Percentiles rank a stretch among this genome's conserved stretches.
Evolutionary conservation across 2,888 invertebrate species (phyloP).

Genomic region (Notodonta ziczac): DNA sequence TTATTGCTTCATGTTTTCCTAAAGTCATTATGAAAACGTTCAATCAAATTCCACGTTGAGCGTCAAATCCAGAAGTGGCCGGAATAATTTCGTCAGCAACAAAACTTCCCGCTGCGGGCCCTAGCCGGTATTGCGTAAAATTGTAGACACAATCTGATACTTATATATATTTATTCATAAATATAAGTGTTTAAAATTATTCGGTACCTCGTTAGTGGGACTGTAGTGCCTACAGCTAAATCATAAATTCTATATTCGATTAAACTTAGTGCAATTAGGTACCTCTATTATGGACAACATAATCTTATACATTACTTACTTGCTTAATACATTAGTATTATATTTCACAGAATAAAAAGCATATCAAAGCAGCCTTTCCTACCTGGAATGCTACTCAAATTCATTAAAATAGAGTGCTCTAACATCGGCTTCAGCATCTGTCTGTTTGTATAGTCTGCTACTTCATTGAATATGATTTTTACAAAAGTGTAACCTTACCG

Average conservation of each 20-base stretch:
- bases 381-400: conserved; percentile 7
- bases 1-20: not conserved
- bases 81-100: conserved; percentile 40
- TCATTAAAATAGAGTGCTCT: conserved; percentile 15
- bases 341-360: too few species aligned
- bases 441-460: too few species aligned
- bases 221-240: conserved; percentile 1
- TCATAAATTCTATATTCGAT: conserved; percentile 9
- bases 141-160: conserved; percentile 40
- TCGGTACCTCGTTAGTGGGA: conserved; percentile 30
- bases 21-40: conserved; percentile 36
- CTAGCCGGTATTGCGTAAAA: conserved; percentile 37
- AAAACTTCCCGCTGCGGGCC: conserved; percentile 43
- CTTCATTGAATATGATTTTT: too few species aligned
- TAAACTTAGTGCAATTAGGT: not conserved
- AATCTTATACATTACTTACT: too few species aligned
- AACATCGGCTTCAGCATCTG: too few species aligned
- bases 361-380: too few species aligned
- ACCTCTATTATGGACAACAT: too few species aligned
- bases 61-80: conserved; percentile 41
- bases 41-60: conserved; percentile 39
- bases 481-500: too few species aligned
- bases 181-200: conserved; percentile 34
- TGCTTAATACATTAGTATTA: too few species aligned
- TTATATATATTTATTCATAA: conserved; percentile 45